Evolutionary conservation across 1,140 invertebrate genomes (phyloP).

Genomic region (Drosophila prosaltans): DNA sequence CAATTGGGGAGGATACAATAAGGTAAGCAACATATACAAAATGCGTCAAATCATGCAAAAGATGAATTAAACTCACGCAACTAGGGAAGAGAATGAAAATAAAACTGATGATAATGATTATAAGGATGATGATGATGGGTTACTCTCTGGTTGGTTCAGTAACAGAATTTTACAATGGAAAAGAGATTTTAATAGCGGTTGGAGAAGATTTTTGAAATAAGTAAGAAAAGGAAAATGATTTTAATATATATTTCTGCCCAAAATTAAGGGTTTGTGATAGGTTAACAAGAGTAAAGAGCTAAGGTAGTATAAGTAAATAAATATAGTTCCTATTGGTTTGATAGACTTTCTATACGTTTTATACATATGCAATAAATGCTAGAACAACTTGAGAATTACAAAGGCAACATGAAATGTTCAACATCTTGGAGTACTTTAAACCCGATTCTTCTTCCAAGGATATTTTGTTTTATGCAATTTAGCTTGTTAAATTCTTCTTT

Average conservation of each 20-base stretch:
- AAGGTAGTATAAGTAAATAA: no score
- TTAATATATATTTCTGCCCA: no score
- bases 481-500: no score
- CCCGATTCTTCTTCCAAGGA: no score
- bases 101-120: conserved; percentile 20
- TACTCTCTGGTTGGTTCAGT: neutral
- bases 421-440: no score
- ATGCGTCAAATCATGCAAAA: conserved; percentile 49
- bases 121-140: conserved; percentile 10
- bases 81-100: conserved; percentile 2
- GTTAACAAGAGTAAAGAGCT: no score
- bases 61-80: conserved; percentile 43
- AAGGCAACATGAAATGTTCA: neutral
- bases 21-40: conserved; percentile 28
- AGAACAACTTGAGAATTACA: neutral
- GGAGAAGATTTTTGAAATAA: neutral
- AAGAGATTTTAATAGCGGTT: neutral
- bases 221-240: no score
- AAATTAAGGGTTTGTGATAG: no score
- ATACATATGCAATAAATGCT: neutral
- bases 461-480: no score
- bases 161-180: neutral
- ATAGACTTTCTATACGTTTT: no score
- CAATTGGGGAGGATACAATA: conserved; percentile 29
- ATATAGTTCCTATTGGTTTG: no score